Conservation (phyloP, 2,113 vertebrate species). For the Phylloscopus whistleri region DNA sequence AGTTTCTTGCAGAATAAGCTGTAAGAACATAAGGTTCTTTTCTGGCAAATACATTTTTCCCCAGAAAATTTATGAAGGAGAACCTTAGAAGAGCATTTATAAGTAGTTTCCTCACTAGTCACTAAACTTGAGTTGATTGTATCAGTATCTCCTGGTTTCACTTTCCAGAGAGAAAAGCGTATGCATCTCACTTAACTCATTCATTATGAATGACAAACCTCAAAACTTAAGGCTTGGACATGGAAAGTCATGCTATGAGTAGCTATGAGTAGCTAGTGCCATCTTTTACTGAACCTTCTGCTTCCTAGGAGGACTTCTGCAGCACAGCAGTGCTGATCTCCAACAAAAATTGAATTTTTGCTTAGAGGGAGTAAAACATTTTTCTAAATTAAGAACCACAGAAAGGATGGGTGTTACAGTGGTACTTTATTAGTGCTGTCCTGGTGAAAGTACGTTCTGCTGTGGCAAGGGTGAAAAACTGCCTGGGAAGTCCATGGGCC, state of each 20-base stretch:
- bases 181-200: background rate
- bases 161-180: background rate
- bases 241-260: background rate
- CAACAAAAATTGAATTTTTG: background rate
- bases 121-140: background rate
- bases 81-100: background rate
- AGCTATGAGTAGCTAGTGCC: background rate
- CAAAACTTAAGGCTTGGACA: background rate
- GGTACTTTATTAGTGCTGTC: fast-evolving
- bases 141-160: background rate
- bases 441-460: background rate
- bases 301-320: background rate
- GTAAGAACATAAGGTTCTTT: background rate
- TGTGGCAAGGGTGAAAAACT: background rate
- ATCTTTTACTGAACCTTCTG: background rate
- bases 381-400: background rate
- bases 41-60: background rate
- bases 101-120: background rate
- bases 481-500: background rate
- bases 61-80: background rate
- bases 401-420: background rate
- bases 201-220: background rate
- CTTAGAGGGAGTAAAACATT: background rate
- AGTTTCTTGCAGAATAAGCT: background rate
- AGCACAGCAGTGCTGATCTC: background rate